phyloP scores from a whole-genome alignment of 1,140 invertebrate genomes.

The Campoletis sonorensis region DNA sequence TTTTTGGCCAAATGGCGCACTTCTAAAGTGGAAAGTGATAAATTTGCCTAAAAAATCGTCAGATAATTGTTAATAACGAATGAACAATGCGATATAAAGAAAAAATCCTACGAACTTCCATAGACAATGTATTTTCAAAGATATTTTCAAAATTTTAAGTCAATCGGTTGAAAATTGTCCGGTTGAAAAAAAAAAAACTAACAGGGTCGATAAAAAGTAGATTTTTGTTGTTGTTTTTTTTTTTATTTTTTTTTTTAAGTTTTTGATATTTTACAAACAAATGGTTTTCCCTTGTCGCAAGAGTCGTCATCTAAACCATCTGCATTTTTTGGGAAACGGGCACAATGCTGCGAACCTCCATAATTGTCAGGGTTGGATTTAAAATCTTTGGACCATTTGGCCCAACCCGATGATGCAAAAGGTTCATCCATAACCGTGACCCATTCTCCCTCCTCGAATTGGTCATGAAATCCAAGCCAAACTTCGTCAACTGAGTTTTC shows the following conservation, averaged over 20 bases:
- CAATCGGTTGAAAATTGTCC: too few relatives aligned
- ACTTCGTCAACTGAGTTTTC: background rate
- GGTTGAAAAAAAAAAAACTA: too few relatives aligned
- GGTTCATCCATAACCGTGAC: slow-evolving; percentile 34
- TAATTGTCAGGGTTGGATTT: slow-evolving; percentile 35
- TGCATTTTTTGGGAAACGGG: background rate
- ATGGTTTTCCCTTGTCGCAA: background rate
- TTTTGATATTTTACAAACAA: slow-evolving; percentile 44
- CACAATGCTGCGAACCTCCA: slow-evolving; percentile 38
- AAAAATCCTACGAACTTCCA: too few relatives aligned
- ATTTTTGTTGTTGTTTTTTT: too few relatives aligned
- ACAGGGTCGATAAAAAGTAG: too few relatives aligned
- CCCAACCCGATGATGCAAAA: slow-evolving; percentile 33
- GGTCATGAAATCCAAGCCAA: slow-evolving; percentile 53
- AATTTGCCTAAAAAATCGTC: too few relatives aligned
- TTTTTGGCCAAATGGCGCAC: too few relatives aligned
- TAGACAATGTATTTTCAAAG: too few relatives aligned
- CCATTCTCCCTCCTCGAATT: slow-evolving; percentile 52
- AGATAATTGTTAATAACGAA: too few relatives aligned
- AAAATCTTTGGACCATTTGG: slow-evolving; percentile 30
- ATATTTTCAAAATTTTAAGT: too few relatives aligned
- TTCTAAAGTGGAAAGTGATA: too few relatives aligned
- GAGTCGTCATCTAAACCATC: slow-evolving; percentile 43
- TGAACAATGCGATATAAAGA: too few relatives aligned
- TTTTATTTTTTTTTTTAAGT: background rate